Base-by-base conservation (phyloP, 2,113 vertebrate genomes). In the Pterophyllum scalare region DNA sequence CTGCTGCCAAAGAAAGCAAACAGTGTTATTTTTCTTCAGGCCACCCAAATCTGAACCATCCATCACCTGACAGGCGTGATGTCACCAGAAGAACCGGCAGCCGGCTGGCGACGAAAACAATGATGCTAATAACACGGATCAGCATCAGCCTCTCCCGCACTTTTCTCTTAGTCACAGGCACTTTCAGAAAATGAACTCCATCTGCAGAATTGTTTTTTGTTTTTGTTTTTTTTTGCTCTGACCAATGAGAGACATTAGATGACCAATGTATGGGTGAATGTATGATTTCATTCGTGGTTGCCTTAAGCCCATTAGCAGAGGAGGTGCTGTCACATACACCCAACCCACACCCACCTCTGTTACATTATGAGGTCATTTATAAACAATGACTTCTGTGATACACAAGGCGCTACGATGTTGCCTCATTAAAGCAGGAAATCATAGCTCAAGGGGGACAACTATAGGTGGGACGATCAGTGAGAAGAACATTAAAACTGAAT, bases 131-230 rank as follows among this genome's bases (percentile, higher is more conserved):
- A 80, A 82, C 82, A 43, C 75, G 91, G 91, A 94, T 92, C 92
- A 89, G 28, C 80, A 89, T 94, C 89, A 28, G 62, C 72, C 62
- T 75, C 75, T 57, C 79, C 12, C 67, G 17, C n/a, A 26, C 56
- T 77, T 57, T 15, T 60, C 77, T 64, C 79, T 79, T 77, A 56
- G 72, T 87, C 64, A 74, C 59, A 81, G 81, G 59, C 28, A 70
- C 74, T 67, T 89, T 72, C 59, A 80, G 90, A 77, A 94, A 94
- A 93, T 90, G 46, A 92, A 86, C 57, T 91, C 87, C 92, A 93
- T 93, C 91, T 94, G 93, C 28, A 77, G 26, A 57, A 6, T n/a
- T 54, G 17, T 49, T 9, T 40, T 4, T 49, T 56, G 17, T 49
- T 9, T 40, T 4, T 49, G 49, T 87, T 59, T 58, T n/a, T 38